Evolutionary conservation across 2,113 vertebrate genomes (phyloP).

Genomic region (Corydoras sp.): DNA sequence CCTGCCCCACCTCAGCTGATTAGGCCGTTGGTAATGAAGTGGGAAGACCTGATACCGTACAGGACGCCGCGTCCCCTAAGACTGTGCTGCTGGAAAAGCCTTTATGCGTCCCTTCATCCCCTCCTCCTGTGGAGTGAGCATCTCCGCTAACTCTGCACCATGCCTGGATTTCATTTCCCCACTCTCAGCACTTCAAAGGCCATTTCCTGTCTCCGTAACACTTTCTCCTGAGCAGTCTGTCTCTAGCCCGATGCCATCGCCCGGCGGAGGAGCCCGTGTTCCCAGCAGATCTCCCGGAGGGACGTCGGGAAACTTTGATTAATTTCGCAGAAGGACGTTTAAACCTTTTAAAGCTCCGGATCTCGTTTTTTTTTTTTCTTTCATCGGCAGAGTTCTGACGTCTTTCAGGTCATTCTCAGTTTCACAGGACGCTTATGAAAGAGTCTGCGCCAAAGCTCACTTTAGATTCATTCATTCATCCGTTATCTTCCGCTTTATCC

Average conservation of each 20-base stretch:
- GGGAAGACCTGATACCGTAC: background rate
- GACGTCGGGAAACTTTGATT: slow-evolving; percentile 23
- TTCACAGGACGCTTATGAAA: no score
- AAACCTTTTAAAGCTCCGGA: slow-evolving; percentile 8
- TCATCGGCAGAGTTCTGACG: background rate
- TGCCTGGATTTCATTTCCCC: slow-evolving; percentile 44
- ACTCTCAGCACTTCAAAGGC: slow-evolving; percentile 50
- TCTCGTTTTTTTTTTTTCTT: background rate
- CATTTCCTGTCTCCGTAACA: slow-evolving; percentile 39
- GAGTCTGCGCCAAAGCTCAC: no score
- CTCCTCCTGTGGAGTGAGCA: slow-evolving; percentile 3
- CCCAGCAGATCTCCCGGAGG: slow-evolving; percentile 18
- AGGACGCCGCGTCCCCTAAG: background rate
- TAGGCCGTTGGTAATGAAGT: no score
- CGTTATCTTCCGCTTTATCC: no score
- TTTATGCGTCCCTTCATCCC: background rate
- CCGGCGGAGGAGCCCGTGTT: slow-evolving; percentile 25
- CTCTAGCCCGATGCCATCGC: slow-evolving; percentile 22
- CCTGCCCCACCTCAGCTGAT: no score
- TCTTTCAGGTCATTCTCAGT: background rate
- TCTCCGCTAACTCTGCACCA: slow-evolving; percentile 31
- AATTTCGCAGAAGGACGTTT: slow-evolving; percentile 28
- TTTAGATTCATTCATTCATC: no score
- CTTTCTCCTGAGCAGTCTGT: slow-evolving; percentile 32
- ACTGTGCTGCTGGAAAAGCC: background rate